Base-by-base conservation (phyloP, 1,140 invertebrate species). In the Ostrea edulis region DNA sequence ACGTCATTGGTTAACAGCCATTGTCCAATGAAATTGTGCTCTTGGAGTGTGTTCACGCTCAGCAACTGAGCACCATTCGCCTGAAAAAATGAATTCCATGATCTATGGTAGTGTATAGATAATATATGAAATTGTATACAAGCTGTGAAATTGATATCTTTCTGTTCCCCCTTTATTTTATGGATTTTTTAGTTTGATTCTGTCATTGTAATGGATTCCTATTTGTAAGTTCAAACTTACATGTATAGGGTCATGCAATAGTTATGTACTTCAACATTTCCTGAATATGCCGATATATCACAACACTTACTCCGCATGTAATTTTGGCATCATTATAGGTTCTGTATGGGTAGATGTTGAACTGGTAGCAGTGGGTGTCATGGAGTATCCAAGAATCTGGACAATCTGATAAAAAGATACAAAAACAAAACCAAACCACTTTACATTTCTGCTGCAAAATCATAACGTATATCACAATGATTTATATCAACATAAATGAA, bases 21-120 rank as follows among this genome's bases (percentile, higher is more conserved):
- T 3, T 88, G 68, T 35, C 90, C 88, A 29, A 93, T 86, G 65
- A 93, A 93, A 22, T 87, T 85, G 71, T 92, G 90, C 85, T 93
- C 92, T 44, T 25, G 65, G 5, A 65, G 58, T 12, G 54, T 87
- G 35, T 93, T 91, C 35, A 93, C 86, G 29, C 90, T 92, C 11
- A 92, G 22, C 12, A 93, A 68, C 17, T 84, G 84, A 12, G 91
- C 91, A 3, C 91, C 92, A 84, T 93, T 90, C 22, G 86, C 62
- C 92, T 93, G 82, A 7, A 83, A 17, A 68, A 55, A 55, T 44
- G 35, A 44, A 44, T 44, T 44, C 5, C 35, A 44, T 44, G 35
- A 44, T 44, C 1, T 44, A 44, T 44, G 35, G 5, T 44, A 44
- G 5, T 44, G 35, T 44, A 44, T 44, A 44, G 35, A 44, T 1